phyloP scores from a whole-genome alignment of 2,888 invertebrate species.

The Ditylenchus weischeri region DNA sequence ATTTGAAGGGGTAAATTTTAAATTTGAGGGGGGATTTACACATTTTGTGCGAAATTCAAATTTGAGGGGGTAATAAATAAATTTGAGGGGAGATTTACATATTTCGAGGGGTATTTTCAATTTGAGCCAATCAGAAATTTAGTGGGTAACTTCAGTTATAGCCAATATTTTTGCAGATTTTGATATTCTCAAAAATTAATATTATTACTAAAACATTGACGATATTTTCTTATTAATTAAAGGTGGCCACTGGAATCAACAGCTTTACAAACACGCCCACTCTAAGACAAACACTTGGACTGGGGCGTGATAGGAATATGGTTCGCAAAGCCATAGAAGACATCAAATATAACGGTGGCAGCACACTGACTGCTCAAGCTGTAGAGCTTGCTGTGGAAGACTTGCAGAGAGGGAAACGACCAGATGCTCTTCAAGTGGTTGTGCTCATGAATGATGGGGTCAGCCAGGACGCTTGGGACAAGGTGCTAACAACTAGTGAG shows the following conservation, averaged over 20 bases:
- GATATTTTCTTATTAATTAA: no score
- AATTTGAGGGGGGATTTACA: no score
- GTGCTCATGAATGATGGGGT: constrained; percentile 51
- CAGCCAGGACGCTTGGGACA: constrained; percentile 46
- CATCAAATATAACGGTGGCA: constrained; percentile 49
- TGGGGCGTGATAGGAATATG: constrained; percentile 42
- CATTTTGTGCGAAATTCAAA: no score
- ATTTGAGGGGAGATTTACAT: no score
- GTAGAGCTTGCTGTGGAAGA: constrained; percentile 46
- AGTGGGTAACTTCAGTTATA: no score
- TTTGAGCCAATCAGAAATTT: no score
- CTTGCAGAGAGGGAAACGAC: constrained; percentile 34
- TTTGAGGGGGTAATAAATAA: no score
- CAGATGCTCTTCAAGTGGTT: constrained; percentile 47
- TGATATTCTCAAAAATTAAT: no score
- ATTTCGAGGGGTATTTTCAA: no score
- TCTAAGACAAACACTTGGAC: constrained; percentile 39
- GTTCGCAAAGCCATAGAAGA: constrained; percentile 43
- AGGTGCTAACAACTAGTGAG: constrained; percentile 34
- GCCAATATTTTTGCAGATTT: no score
- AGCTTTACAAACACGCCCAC: constrained; percentile 43
- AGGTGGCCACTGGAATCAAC: constrained; percentile 44
- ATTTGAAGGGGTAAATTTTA: no score
- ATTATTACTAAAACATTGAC: no score
- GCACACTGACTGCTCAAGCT: constrained; percentile 48